A percentile compares a stretch with the other conserved stretches of the same genome.
These are phyloP conservation scores for Melanostigma gelatinosum DNA, from an alignment of 2,113 vertebrate genomes.

Conservation along the genomic window DNA sequence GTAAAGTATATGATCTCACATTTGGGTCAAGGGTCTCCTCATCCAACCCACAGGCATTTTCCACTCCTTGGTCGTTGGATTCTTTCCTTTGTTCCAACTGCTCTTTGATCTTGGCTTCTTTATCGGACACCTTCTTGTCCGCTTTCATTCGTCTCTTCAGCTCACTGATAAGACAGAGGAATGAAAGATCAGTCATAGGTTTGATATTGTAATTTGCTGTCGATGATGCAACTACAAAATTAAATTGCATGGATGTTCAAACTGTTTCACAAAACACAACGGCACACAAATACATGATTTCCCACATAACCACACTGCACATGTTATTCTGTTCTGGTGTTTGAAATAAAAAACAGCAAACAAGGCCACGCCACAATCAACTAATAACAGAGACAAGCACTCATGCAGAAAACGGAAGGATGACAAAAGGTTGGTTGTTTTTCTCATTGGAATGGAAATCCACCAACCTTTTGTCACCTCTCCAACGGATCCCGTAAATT, in stretches of 20 bases:
- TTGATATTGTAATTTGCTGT: not conserved
- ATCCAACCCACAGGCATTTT: slow-evolving; percentile 79
- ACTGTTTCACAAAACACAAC: not conserved
- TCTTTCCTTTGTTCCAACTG: slow-evolving; percentile 81
- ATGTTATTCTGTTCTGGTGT: not conserved
- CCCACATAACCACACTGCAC: not conserved
- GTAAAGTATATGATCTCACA: slow-evolving; percentile 79
- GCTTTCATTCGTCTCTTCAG: slow-evolving; percentile 95
- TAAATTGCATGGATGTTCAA: not conserved
- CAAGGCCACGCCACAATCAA: not conserved
- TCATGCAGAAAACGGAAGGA: slow-evolving; percentile 25
- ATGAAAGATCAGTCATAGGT: not conserved
- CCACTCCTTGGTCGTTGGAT: slow-evolving; percentile 64
- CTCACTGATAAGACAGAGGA: slow-evolving; percentile 83
- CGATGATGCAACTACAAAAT: not conserved
- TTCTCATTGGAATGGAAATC: slow-evolving; percentile 81
- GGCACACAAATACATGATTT: not conserved
- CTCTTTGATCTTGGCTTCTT: slow-evolving; percentile 91
- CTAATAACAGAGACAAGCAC: not conserved
- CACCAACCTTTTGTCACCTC: slow-evolving; percentile 88
- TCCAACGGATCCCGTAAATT: slow-evolving; percentile 77
- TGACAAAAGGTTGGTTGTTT: slow-evolving; percentile 87
- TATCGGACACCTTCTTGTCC: slow-evolving; percentile 93
- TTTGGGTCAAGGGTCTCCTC: slow-evolving; percentile 96
- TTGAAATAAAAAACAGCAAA: not conserved